Evolutionary conservation across 2,113 vertebrate genomes (phyloP).

Genomic region (Sylvietta virens): DNA sequence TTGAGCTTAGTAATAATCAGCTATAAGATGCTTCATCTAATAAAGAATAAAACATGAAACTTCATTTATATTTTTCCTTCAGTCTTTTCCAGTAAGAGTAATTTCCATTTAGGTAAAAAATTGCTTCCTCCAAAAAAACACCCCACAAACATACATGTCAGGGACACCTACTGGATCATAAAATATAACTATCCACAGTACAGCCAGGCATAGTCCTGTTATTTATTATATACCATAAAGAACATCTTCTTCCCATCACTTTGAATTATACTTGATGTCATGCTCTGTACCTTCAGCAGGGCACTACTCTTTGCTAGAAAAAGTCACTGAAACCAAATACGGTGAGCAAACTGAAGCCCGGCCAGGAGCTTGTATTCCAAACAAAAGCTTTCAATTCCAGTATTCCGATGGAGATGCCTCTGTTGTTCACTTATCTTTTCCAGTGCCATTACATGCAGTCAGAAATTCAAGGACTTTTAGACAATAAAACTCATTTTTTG

Average conservation of each 20-base stretch:
- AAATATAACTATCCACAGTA: not conserved
- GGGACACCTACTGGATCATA: not conserved
- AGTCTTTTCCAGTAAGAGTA: not conserved
- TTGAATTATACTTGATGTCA: not conserved
- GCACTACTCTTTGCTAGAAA: not conserved
- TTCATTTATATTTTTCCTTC: not conserved
- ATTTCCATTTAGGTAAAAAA: constrained; percentile 7
- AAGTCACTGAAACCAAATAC: not conserved
- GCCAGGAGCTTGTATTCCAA: not conserved
- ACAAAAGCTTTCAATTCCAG: not conserved
- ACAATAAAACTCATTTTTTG: constrained; percentile 18
- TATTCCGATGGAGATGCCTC: constrained; percentile 4
- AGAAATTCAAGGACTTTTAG: constrained; percentile 17
- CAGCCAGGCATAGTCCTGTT: not conserved
- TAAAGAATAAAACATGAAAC: not conserved
- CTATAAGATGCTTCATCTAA: not conserved
- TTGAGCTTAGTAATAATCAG: not conserved
- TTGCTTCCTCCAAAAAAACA: not conserved
- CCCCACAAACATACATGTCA: not conserved
- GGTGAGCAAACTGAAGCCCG: not conserved
- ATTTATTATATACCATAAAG: constrained; percentile 34
- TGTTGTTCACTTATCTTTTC: constrained; percentile 16
- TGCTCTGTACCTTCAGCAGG: not conserved
- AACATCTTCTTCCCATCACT: constrained; percentile 18
- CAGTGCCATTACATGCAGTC: not conserved